Base-by-base conservation (phyloP, 2,797 vertebrate genomes). In the Bovichtus variegatus region DNA sequence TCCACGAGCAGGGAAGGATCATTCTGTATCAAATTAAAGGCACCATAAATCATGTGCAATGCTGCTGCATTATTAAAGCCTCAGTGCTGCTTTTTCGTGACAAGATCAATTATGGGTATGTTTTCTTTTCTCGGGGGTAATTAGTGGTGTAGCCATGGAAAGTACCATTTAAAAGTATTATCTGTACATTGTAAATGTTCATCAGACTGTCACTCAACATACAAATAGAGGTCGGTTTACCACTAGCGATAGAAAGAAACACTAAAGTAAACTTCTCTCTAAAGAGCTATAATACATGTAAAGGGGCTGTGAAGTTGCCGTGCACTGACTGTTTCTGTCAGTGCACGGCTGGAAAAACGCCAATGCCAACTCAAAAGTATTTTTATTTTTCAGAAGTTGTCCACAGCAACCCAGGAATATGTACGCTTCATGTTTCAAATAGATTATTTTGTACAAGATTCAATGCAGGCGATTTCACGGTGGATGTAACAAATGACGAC, bases 71-170 rank as follows among this genome's bases (percentile, higher is more conserved):
- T 68, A 76, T 88, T 71, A 71, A 83, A 81, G 65, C 58, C 51
- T 68, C 57, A 55, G 62, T 59, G 76, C 65, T 65, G 74, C 59
- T 70, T 71, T 74, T 83, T 64, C 46, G 51, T 60, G 78, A 67
- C 77, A 76, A 55, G 73, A 79, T 69, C 72, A 74, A 72, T 82
- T 76, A 76, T 50, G 72, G 83, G 41, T 49, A 74, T 71, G 74
- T 82, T 80, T 83, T 72, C 46, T 84, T 34, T 74, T 58, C 57
- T 3, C 36, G 44, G 63, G 21, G 86, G 69, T 57, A 87, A 85
- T 80, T 83, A 76, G 76, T 68, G 78, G 70, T 66, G 41, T 49
- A 55, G 76, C 77, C 71, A 25, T 85, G 78, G 83, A 87, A 83
- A 82, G 76, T 85, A 68, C 78, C 23, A 73, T 81, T 68, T 82